Evolutionary conservation across 2,797 vertebrate species (phyloP).

Genomic region (Micromesistius poutassou): DNA sequence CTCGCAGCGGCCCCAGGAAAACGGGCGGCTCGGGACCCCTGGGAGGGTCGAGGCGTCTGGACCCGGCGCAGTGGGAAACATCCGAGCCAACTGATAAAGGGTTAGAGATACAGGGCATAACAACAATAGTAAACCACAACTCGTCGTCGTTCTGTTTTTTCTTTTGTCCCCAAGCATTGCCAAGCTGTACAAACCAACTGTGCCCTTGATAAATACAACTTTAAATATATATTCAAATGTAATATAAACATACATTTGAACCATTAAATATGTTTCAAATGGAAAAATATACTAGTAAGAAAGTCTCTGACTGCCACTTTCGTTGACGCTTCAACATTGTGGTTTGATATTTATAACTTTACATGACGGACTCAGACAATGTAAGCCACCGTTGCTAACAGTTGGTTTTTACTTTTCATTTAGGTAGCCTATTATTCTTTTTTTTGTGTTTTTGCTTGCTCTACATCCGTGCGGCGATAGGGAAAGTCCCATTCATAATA

Average conservation of each 20-base stretch:
- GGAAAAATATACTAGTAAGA: neutral
- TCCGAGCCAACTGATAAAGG: neutral
- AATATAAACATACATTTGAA: too few species aligned
- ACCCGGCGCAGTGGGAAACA: conserved; percentile 28
- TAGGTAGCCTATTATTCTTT: neutral
- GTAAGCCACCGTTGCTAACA: neutral
- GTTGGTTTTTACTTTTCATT: neutral
- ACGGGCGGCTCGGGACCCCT: conserved; percentile 47
- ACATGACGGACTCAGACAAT: neutral
- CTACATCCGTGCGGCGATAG: neutral
- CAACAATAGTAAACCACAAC: too few species aligned
- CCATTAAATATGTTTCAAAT: neutral
- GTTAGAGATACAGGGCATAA: neutral
- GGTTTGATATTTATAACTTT: neutral
- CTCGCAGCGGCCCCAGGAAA: conserved; percentile 62
- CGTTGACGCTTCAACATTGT: neutral
- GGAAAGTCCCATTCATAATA: neutral
- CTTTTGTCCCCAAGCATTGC: too few species aligned
- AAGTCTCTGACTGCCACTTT: neutral
- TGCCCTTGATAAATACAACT: neutral
- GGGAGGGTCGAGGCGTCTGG: neutral
- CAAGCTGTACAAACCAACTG: too few species aligned
- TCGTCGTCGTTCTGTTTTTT: too few species aligned
- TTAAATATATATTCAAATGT: too few species aligned
- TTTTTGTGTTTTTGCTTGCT: neutral